These are phyloP conservation scores for Squalus acanthias DNA, from an alignment of 2,797 vertebrate genomes.

Conservation along the genomic window DNA sequence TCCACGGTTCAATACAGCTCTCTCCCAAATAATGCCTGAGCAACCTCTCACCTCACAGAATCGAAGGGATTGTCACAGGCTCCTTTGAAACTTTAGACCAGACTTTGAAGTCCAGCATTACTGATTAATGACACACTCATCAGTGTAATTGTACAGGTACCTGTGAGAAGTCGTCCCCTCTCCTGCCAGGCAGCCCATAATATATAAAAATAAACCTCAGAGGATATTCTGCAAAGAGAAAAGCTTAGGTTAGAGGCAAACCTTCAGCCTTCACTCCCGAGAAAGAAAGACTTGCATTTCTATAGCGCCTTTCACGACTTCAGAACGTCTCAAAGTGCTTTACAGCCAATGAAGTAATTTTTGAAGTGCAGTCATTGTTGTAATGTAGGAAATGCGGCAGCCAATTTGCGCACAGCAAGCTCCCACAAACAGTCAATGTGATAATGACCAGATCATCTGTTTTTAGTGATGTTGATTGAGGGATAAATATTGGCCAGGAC, in stretches of 20 bases:
- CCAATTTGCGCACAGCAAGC: background rate
- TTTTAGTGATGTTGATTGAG: too few species aligned
- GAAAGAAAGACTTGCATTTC: background rate
- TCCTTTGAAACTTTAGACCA: background rate
- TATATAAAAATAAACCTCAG: background rate
- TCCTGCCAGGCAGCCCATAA: too few species aligned
- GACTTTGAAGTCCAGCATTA: background rate
- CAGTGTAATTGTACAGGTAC: constrained; percentile 10
- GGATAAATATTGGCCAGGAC: too few species aligned
- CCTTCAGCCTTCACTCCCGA: background rate
- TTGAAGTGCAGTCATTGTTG: background rate
- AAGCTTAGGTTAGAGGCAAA: background rate
- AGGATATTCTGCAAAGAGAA: background rate
- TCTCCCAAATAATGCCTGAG: background rate
- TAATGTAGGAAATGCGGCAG: background rate
- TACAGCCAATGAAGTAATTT: too few species aligned
- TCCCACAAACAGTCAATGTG: background rate
- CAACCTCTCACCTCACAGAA: constrained; percentile 5
- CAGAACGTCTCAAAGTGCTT: too few species aligned
- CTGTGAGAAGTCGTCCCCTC: background rate
- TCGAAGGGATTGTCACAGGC: background rate
- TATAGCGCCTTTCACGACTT: background rate
- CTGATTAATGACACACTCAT: background rate
- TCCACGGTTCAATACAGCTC: too few species aligned
- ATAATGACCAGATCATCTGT: background rate